Evolutionary conservation across 2,888 invertebrate species (phyloP), one percentile per base, ranked within the genome.

Genomic region (Lasioglossum lativentre): DNA sequence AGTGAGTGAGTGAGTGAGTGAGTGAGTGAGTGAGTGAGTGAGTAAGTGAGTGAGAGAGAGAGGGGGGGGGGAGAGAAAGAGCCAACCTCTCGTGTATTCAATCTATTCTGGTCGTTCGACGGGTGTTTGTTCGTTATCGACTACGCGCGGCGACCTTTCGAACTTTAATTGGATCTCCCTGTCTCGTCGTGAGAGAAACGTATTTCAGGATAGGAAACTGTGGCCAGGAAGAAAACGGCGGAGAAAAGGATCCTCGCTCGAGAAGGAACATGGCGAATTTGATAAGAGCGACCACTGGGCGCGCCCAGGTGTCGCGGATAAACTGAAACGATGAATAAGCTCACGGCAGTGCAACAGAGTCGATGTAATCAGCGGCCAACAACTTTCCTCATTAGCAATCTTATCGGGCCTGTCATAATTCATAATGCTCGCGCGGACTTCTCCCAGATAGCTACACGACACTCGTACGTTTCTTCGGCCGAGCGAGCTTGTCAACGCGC

Each of bases 381-480:
- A 79, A 81, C 78, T 81, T 81, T 79, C 56, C 73, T 73, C 79
- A 68, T 82, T 79, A 79, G 42, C 79, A 42, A 68, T 47, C 73
- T 79, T 79, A 45, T 73, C 68, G 27, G n/a, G 16, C 34, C 4
- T n/a, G 73, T 78, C 40, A 34, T 66, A 73, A 68, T 73, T 73
- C 66, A 72, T 27, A 52, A 27, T 40, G 42, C 16, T 16, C 63
- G 63, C 63, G 34, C 59, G 30, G 6, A 45, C 27, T 38, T 47
- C 40, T 72, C 5, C 10, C 59, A 77, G 45, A 77, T 71, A 52
- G 38, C 27, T n/a, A 38, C 34, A n/a, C 71, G 38, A 68, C 40
- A 27, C 52, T 77, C 71, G 45, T 56, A 10, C 34, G 70, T 71
- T 76, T 59, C 76, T 45, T 76, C 42, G 63, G 12, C 19, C 12